phyloP scores from a whole-genome alignment of 2,113 vertebrate species.

The Trichechus manatus region DNA sequence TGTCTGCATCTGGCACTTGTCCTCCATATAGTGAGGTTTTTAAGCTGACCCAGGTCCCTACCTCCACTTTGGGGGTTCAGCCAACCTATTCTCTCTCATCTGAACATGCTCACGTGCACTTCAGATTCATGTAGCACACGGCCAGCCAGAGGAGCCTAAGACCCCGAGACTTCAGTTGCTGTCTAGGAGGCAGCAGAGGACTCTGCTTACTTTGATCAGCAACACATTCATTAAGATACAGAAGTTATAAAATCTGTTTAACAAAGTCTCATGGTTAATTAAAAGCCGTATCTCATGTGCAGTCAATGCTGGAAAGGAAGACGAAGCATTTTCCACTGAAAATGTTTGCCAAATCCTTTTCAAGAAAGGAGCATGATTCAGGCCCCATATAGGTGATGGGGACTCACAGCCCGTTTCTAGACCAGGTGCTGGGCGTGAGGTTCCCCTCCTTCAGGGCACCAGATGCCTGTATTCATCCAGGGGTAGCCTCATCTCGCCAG shows the following conservation, averaged over 20 bases:
- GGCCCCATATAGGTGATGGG: background rate
- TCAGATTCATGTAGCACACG: background rate
- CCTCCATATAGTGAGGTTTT: background rate
- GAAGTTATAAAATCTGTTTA: background rate
- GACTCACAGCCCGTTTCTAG: background rate
- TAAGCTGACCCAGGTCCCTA: background rate
- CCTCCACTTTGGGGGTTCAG: no score
- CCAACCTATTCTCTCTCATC: background rate
- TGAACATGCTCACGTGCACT: background rate
- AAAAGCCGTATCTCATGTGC: background rate
- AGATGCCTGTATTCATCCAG: fast-evolving
- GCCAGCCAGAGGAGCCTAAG: background rate
- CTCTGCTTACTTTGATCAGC: background rate
- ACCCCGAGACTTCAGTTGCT: background rate
- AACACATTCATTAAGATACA: background rate
- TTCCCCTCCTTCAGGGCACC: background rate
- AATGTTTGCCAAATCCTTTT: background rate
- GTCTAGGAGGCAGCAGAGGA: no score
- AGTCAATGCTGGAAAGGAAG: background rate
- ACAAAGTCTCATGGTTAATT: background rate
- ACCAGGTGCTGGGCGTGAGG: fast-evolving
- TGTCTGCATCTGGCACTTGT: background rate
- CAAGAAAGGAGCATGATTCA: background rate
- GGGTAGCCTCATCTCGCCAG: fast-evolving
- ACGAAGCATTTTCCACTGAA: background rate